A percentile compares a stretch with the other conserved stretches of the same genome.
Conservation (phyloP, 2,113 vertebrate genomes). For the Hydrochoerus hydrochaeris region DNA sequence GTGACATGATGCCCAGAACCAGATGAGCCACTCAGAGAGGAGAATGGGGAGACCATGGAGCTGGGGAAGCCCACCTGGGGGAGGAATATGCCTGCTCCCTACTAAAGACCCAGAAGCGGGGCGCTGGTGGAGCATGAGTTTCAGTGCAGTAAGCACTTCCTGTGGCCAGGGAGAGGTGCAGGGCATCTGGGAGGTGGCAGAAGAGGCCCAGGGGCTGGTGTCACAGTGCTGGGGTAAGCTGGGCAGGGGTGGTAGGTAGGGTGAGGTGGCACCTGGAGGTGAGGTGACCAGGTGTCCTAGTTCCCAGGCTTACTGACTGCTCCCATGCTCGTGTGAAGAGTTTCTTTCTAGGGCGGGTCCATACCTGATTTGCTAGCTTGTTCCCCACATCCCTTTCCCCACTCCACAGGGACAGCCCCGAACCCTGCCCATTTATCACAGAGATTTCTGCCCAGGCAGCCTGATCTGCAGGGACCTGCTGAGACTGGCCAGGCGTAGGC, state of each 20-base stretch:
- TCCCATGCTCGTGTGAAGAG: background rate
- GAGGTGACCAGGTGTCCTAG: background rate
- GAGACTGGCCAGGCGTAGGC: background rate
- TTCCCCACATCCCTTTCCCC: background rate
- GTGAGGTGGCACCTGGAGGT: fast-evolving
- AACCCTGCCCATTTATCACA: slow-evolving; percentile 1
- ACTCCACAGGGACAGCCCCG: background rate
- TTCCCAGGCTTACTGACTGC: background rate
- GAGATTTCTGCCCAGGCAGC: slow-evolving; percentile 39
- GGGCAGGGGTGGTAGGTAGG: background rate
- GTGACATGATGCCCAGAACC: background rate
- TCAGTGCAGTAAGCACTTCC: background rate
- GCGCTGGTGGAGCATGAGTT: fast-evolving
- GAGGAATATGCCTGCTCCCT: background rate
- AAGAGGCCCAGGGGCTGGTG: background rate
- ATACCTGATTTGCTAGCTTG: background rate
- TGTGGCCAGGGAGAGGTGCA: background rate
- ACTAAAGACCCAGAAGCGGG: background rate
- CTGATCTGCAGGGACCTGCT: background rate
- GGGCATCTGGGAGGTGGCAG: background rate
- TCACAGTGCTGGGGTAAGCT: background rate
- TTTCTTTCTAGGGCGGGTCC: slow-evolving; percentile 2
- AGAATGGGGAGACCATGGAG: background rate
- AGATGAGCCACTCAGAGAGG: too few species aligned
- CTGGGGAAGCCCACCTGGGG: background rate